Conservation (phyloP, 30 jellyfish, hydroid and myxozoan genomes). For the Phacellophora camtschatica region DNA sequence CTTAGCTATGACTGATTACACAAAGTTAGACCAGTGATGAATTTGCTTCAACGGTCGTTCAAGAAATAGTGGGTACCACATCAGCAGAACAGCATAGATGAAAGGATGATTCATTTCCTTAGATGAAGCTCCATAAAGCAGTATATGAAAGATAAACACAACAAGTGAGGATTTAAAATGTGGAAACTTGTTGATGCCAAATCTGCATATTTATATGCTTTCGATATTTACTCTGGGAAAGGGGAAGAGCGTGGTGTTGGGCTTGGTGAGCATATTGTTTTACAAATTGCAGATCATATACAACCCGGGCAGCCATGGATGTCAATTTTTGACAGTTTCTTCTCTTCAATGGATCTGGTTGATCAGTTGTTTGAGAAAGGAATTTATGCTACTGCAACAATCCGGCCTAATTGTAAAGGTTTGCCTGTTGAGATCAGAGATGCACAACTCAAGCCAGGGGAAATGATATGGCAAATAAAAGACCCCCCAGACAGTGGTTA, state of each 20-base stretch:
- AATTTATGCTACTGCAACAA: slow-evolving; percentile 3
- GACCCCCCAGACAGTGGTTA: slow-evolving; percentile 2
- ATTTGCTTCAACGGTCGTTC: slow-evolving; percentile 1
- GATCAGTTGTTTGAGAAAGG: not conserved
- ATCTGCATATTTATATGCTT: not conserved
- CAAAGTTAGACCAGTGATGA: slow-evolving; percentile 1
- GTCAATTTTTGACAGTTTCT: not conserved
- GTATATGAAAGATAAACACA: not conserved
- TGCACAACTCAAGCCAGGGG: not conserved
- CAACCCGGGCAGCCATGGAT: slow-evolving; percentile 22
- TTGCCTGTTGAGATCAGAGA: not conserved
- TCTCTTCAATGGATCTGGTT: not conserved
- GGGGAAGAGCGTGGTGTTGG: not conserved
- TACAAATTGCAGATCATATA: not conserved
- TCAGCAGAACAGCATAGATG: slow-evolving; percentile 13
- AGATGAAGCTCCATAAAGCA: not conserved
- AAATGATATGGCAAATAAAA: slow-evolving; percentile 3
- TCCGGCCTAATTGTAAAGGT: not conserved
- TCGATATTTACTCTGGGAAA: not conserved
- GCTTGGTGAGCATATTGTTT: not conserved
- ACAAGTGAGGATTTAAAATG: not conserved
- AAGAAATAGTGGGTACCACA: slow-evolving; percentile 2
- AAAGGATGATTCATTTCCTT: not conserved
- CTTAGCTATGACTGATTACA: not conserved
- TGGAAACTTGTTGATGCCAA: not conserved